These are phyloP conservation scores for Clepsis dumicolana DNA, from an alignment of 2,888 invertebrate genomes.

Conservation along the genomic window DNA sequence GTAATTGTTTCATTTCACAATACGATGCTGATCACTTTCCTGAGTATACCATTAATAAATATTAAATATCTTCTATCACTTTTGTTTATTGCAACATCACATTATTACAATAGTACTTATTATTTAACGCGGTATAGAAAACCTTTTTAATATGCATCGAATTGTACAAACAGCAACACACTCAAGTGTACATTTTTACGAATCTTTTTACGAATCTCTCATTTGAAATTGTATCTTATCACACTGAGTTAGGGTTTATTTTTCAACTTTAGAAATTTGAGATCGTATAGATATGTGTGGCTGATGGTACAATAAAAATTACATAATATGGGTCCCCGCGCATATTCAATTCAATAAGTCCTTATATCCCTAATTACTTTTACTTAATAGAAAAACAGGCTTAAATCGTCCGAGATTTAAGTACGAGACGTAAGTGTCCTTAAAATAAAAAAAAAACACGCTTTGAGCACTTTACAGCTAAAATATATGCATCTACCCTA, in stretches of 20 bases:
- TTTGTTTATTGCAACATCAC: neutral
- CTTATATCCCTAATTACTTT: neutral
- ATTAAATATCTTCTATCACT: no score
- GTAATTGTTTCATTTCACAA: neutral
- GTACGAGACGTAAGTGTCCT: constrained; percentile 47
- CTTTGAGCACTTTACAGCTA: constrained; percentile 50
- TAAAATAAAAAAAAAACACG: constrained; percentile 41
- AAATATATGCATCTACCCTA: constrained; percentile 41
- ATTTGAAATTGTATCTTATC: no score
- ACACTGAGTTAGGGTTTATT: no score
- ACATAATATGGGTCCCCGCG: neutral
- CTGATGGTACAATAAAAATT: neutral
- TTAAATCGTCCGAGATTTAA: constrained; percentile 41
- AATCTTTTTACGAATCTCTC: no score
- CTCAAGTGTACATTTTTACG: no score
- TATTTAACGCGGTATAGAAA: neutral
- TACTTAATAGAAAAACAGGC: neutral
- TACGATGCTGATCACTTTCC: neutral
- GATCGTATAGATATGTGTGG: no score
- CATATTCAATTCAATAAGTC: neutral
- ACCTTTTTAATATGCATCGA: neutral
- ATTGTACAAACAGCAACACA: no score
- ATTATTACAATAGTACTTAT: neutral
- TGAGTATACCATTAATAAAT: no score
- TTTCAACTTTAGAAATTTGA: no score